phyloP scores from a whole-genome alignment of 2,888 invertebrate genomes.

The Apodemia duryi region DNA sequence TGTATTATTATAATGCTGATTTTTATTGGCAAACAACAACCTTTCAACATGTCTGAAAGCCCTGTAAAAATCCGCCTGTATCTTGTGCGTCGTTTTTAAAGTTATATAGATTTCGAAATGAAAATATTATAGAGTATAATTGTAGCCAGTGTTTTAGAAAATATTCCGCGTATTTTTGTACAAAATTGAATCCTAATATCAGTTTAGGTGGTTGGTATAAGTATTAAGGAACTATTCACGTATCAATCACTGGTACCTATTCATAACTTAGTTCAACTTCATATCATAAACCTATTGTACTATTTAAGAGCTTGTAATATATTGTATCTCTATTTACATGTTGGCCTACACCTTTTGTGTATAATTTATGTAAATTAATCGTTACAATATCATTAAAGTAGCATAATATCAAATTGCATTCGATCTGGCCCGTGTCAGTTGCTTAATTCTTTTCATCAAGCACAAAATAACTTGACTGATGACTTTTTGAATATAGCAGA shows the following conservation, averaged over 20 bases:
- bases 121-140: conserved; percentile 35
- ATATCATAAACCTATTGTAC: conserved; percentile 58
- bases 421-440: too few species aligned
- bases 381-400: too few species aligned
- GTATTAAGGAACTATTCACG: conserved; percentile 35
- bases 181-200: conserved; percentile 46
- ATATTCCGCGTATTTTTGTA: conserved; percentile 67
- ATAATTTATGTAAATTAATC: too few species aligned
- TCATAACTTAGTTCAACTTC: conserved; percentile 41
- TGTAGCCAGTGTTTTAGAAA: conserved; percentile 48
- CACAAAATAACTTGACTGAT: too few species aligned
- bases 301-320: conserved; percentile 57
- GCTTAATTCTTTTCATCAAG: too few species aligned
- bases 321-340: conserved; percentile 7
- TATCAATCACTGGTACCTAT: conserved; percentile 56
- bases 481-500: too few species aligned
- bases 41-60: conserved; percentile 14
- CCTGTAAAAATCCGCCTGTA: conserved; percentile 29
- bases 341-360: background rate
- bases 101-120: conserved; percentile 34
- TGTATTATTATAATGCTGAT: background rate
- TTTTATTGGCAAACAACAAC: background rate
- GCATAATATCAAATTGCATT: too few species aligned
- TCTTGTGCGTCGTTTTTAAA: conserved; percentile 36
- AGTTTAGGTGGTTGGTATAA: conserved; percentile 33